Base-by-base conservation (phyloP, 2,797 vertebrate species). In the Sus cebifrons region DNA sequence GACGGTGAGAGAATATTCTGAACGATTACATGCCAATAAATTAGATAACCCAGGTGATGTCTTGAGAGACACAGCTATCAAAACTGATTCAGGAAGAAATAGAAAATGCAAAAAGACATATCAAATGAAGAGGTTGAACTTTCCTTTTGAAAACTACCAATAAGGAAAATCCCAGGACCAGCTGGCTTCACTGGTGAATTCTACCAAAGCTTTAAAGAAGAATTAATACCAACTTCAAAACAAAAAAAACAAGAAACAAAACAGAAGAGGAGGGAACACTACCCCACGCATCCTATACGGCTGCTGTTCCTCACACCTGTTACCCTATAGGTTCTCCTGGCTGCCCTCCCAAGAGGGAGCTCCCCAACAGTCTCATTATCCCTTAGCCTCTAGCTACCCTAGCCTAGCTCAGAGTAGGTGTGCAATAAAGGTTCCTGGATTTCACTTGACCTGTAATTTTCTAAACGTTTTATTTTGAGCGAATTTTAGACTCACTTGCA, bases 321-420 rank as follows among this genome's bases (percentile, higher is more conserved):
- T 1, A 44, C 29, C 10, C 3, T 0, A 0, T 9, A 2, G 29
- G 10, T 10, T 8, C 58, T n/a, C 58, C 54, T 0, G 17, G 4
- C 65, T 3, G 10, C 40, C 17, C 62, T 77, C 16, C 29, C 6
- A 17, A 32, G 36, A 11, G 0, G 14, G 62, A 79, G 32, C 17
- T 62, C 64, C 20, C 21, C 5, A 0, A 2, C 1, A 6, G 32
- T 8, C 70, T 68, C 71, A 0, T 1, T 2, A 7, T 4, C 32
- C 29, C 25, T 56, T 17, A 23, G 18, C 3, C 14, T 29, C 29
- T 3, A 8, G n/a, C 27, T 49, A 2, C 25, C 65, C 52, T 32
- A 21, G 21, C 18, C 70, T 3, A 27, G 67, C 54, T 49, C 67
- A 25, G 2, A 27, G 56, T 18, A 27, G 29, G 32, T 9, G 1